These are phyloP conservation scores for Decapterus maruadsi DNA, from an alignment of 2,797 vertebrate species.

Conservation along the genomic window DNA sequence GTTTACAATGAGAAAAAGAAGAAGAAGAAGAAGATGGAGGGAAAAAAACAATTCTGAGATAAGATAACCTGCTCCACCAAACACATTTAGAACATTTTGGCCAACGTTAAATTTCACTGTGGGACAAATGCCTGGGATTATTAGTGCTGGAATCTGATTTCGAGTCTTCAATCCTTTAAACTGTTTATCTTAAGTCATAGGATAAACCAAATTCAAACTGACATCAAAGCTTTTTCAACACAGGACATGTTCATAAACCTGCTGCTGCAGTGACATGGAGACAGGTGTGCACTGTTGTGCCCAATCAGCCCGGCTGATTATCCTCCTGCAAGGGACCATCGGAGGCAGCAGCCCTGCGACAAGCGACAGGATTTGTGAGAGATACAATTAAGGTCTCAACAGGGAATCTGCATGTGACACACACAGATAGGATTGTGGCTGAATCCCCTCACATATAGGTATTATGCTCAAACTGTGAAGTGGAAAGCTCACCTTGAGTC, in stretches of 20 bases:
- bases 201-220: constrained; percentile 47
- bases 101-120: constrained; percentile 3
- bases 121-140: neutral
- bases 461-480: constrained; percentile 63
- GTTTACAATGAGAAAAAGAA: neutral
- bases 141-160: constrained; percentile 31
- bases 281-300: constrained; percentile 71
- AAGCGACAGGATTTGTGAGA: constrained; percentile 76
- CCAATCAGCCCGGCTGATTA: constrained; percentile 76
- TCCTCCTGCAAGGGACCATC: constrained; percentile 68
- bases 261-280: constrained; percentile 51
- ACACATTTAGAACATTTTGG: constrained; percentile 6
- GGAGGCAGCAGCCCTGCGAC: constrained; percentile 67
- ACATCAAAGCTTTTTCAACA: constrained; percentile 36
- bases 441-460: constrained; percentile 48
- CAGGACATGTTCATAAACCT: constrained; percentile 58
- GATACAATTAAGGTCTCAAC: constrained; percentile 83
- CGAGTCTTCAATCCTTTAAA: constrained; percentile 1
- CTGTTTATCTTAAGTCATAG: constrained; percentile 11
- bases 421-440: constrained; percentile 70
- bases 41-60: constrained; percentile 2
- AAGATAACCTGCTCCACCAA: constrained; percentile 7
- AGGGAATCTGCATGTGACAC: constrained; percentile 72
- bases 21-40: too few species aligned
- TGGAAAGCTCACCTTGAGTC: constrained; percentile 70